phyloP scores from a whole-genome alignment of 2,888 invertebrate species.

The Sceliomorpha sp. region DNA sequence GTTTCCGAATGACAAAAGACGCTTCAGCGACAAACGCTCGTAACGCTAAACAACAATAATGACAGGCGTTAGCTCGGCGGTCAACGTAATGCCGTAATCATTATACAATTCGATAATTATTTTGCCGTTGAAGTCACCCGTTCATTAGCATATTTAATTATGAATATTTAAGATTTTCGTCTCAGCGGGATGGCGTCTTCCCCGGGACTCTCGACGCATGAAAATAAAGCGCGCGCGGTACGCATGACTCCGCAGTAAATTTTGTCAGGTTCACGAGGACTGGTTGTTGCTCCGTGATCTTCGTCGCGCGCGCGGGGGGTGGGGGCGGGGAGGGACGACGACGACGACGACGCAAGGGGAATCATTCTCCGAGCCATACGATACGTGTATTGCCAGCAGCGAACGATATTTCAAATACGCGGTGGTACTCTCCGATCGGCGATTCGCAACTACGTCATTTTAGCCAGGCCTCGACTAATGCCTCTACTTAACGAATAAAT shows the following conservation, averaged over 20 bases:
- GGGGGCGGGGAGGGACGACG: not conserved
- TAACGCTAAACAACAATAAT: conserved; percentile 33
- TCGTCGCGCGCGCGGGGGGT: conserved; percentile 34
- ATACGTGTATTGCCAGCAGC: conserved; percentile 69
- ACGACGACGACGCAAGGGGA: conserved; percentile 51
- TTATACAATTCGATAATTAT: conserved; percentile 78
- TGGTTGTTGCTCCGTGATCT: conserved; percentile 67
- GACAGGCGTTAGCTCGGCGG: conserved; percentile 18
- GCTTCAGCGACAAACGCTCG: conserved; percentile 26
- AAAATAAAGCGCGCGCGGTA: conserved; percentile 75
- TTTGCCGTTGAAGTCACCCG: conserved; percentile 74
- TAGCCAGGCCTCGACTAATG: conserved; percentile 21
- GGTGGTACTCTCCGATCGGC: conserved; percentile 3
- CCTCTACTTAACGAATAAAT: conserved; percentile 29
- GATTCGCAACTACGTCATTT: conserved; percentile 14
- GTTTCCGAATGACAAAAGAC: conserved; percentile 45
- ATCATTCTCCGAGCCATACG: conserved; percentile 51
- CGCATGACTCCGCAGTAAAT: conserved; percentile 73
- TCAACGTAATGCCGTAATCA: conserved; percentile 59
- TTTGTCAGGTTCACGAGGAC: conserved; percentile 70
- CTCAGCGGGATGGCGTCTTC: conserved; percentile 71
- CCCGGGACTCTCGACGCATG: conserved; percentile 65
- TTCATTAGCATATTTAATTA: conserved; percentile 79
- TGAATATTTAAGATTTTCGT: conserved; percentile 78
- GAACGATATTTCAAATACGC: conserved; percentile 58